Base-by-base conservation (phyloP, 35 echinoderm and acorn worm species). In the Chiridota heheva region DNA sequence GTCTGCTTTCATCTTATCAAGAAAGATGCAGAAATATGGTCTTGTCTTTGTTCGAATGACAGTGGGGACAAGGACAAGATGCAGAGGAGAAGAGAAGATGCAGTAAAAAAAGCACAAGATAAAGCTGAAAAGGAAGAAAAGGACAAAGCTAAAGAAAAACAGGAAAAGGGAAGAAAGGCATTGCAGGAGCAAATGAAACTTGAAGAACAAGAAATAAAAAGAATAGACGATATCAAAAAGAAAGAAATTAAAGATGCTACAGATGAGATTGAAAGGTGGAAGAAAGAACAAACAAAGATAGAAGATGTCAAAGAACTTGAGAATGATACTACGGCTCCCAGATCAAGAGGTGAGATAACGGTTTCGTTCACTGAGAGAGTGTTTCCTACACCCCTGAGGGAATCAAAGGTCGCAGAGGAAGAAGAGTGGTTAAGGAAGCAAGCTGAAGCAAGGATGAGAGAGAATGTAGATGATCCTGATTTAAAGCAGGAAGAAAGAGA, bases 361-460 rank as follows among this genome's bases (percentile, higher is more conserved):
- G 89, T 98, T 6, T 88, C 48, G 2, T 98, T 91, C 63, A 97
- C 93, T 18, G 88, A 84, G 42, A 40, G 89, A 13, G 88, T 98
- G 3, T 98, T 98, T 69, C 95, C 95, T 0, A 98, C 95, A 22
- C 95, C 95, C 25, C 39, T 91, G 36, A 88, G 95, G 71, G 95
- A 98, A 44, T 98, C 95, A 0, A 81, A 72, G 61, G 63, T 88
- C 5, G 48, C 81, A 33, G 88, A 91, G 36, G 95, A 98, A 69
- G 95, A 98, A 67, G 88, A 86, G 75, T 98, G 95, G 95, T 81
- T 98, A 13, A 88, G 58, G 70, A 98, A 98, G 84, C 95, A 98
- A 67, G 95, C 95, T n/a, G 95, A 98, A 67, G 89, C 95, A 36
- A 87, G 95, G 44, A 64, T 78, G 51, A 59, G 83, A 8, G 84